Evolutionary conservation across 2,797 vertebrate genomes (phyloP).

Genomic region (Margarornis squamiger): DNA sequence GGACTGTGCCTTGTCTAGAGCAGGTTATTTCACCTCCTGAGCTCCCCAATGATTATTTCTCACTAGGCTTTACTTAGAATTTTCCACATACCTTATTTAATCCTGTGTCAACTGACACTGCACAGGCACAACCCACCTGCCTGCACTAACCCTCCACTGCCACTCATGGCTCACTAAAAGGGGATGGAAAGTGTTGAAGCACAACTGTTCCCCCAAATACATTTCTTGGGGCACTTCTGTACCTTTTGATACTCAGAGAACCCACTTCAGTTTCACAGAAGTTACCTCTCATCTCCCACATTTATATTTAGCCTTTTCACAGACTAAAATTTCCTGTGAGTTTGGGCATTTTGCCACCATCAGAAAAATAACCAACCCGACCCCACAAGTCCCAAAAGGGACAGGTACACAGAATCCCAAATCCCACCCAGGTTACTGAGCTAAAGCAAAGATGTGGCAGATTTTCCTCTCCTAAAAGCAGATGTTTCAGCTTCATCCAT

Average conservation of each 20-base stretch:
- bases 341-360: background rate
- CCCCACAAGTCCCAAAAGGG: background rate
- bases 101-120: background rate
- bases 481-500: background rate
- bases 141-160: background rate
- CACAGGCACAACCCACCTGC: conserved; percentile 47
- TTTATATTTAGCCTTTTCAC: background rate
- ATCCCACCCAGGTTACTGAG: background rate
- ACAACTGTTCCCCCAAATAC: background rate
- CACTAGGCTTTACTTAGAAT: background rate
- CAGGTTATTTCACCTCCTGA: background rate
- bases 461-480: background rate
- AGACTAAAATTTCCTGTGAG: background rate
- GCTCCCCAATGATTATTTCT: background rate
- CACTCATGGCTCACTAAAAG: background rate
- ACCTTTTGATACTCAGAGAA: background rate
- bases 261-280: background rate
- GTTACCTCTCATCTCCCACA: background rate
- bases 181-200: background rate
- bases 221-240: background rate
- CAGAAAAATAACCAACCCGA: background rate
- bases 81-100: background rate
- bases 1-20: background rate
- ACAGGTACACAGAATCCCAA: background rate
- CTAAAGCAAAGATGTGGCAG: background rate